phyloP scores from a whole-genome alignment of 2,113 vertebrate species.

The Bostrychus sinensis region DNA sequence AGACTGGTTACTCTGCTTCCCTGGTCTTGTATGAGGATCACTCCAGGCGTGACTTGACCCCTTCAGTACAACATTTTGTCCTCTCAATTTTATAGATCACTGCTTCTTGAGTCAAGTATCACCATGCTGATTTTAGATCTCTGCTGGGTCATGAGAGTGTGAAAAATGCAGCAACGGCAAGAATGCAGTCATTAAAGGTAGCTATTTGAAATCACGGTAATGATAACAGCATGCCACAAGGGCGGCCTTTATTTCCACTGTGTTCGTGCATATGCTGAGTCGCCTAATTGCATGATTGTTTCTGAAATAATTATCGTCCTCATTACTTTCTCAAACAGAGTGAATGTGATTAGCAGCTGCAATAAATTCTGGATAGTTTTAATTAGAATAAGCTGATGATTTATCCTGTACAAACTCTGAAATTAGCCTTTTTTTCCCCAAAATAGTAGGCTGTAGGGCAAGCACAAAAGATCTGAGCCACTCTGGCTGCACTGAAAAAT shows the following conservation, averaged over 20 bases:
- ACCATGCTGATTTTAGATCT: background rate
- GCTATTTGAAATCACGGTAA: slow-evolving; percentile 18
- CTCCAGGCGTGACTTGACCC: slow-evolving; percentile 35
- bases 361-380: background rate
- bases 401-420: background rate
- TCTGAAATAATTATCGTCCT: background rate
- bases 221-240: slow-evolving; percentile 12
- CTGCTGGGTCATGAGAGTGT: slow-evolving; percentile 9
- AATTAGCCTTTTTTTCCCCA: background rate
- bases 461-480: background rate
- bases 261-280: slow-evolving; percentile 3
- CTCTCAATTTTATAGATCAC: slow-evolving; percentile 37
- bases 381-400: background rate
- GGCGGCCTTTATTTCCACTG: background rate
- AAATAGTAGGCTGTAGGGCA: background rate
- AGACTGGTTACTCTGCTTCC: background rate
- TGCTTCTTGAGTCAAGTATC: slow-evolving; percentile 14
- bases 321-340: slow-evolving; percentile 19
- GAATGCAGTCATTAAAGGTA: slow-evolving; percentile 21
- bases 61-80: slow-evolving; percentile 19
- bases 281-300: slow-evolving; percentile 23
- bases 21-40: background rate
- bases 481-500: background rate
- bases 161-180: slow-evolving; percentile 14
- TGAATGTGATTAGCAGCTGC: slow-evolving; percentile 1